These are phyloP conservation scores for Emys orbicularis DNA, from an alignment of 2,797 vertebrate genomes.

Conservation along the genomic window DNA sequence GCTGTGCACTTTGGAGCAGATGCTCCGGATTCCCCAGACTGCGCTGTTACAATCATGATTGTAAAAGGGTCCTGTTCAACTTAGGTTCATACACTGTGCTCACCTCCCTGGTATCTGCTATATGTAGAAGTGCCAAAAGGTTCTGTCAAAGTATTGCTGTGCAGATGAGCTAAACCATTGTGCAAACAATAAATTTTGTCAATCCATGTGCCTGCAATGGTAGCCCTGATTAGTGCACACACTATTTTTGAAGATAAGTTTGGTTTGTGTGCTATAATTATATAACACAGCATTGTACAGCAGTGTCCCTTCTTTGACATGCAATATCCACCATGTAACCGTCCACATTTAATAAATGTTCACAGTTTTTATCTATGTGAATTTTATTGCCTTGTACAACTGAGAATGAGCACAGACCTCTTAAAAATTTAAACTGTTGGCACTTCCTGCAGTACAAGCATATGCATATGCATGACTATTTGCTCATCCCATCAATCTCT, in stretches of 20 bases:
- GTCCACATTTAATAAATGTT: not conserved
- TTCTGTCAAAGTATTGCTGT: not conserved
- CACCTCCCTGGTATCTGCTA: not conserved
- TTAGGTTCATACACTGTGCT: conserved; percentile 36
- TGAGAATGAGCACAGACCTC: not conserved
- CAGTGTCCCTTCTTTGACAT: conserved; percentile 15
- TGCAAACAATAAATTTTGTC: not conserved
- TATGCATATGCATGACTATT: not conserved
- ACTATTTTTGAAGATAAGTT: conserved; percentile 4
- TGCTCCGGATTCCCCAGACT: conserved; percentile 51
- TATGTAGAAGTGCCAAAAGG: not conserved
- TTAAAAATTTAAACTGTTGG: conserved; percentile 9
- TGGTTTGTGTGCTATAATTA: conserved; percentile 43
- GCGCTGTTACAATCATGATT: not conserved
- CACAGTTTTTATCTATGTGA: not conserved
- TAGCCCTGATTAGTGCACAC: not conserved
- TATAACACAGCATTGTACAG: conserved; percentile 9
- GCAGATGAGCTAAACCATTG: not conserved
- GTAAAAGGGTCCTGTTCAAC: conserved; percentile 56
- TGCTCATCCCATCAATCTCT: not conserved
- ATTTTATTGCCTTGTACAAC: conserved; percentile 3
- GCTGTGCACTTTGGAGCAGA: not conserved
- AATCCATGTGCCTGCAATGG: not conserved
- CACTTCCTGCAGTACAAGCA: not conserved
- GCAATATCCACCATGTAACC: not conserved